These are phyloP conservation scores for Crotalus viridis DNA, from an alignment of 2,113 vertebrate genomes.

Conservation along the genomic window DNA sequence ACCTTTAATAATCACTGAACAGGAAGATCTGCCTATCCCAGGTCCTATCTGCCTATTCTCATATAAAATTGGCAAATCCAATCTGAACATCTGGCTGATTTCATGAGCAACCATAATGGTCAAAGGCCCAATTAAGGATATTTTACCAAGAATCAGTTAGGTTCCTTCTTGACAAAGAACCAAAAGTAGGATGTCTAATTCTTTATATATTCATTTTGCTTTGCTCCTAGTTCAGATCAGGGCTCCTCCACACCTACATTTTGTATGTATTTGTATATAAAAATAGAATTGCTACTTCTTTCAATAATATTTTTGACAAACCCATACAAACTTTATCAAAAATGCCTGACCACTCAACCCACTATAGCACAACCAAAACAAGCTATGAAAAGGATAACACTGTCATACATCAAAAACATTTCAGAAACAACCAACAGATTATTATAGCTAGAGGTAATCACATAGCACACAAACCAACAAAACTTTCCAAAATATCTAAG, in stretches of 20 bases:
- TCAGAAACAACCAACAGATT: background rate
- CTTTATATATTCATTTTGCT: too few species aligned
- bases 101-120: background rate
- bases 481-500: background rate
- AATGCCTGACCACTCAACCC: background rate
- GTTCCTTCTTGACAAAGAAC: background rate
- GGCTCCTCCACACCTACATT: background rate
- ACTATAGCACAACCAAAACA: background rate
- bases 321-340: background rate
- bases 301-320: background rate
- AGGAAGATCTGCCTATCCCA: background rate
- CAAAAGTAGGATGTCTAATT: background rate
- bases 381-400: background rate
- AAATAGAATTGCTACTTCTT: background rate
- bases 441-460: background rate
- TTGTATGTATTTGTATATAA: background rate
- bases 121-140: background rate
- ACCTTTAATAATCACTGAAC: background rate
- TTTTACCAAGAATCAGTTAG: background rate
- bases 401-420: background rate
- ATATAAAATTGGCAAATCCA: background rate
- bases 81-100: background rate
- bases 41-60: background rate
- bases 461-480: background rate
- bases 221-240: background rate